Conservation (phyloP, 2,797 vertebrate species). For the Cichlasoma orientale region DNA sequence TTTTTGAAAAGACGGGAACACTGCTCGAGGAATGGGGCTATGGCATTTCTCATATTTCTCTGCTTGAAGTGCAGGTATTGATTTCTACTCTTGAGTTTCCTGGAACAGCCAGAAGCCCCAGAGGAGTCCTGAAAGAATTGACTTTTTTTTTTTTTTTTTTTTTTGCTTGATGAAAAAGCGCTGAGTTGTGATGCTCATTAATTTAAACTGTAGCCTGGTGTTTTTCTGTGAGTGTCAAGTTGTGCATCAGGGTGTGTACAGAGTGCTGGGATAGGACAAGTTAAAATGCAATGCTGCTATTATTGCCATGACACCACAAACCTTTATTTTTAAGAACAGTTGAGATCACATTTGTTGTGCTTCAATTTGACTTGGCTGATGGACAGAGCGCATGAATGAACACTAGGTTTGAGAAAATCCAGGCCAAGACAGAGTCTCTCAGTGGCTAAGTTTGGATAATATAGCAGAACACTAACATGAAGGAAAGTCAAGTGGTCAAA, state of each 20-base stretch:
- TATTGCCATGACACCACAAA: neutral
- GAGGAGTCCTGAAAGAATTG: conserved; percentile 2
- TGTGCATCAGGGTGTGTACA: neutral
- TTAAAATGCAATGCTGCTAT: conserved; percentile 4
- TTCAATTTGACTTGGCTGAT: neutral
- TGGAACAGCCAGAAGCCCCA: conserved; percentile 14
- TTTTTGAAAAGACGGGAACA: neutral
- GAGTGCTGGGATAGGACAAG: neutral
- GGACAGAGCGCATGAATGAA: neutral
- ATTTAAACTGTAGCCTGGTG: neutral
- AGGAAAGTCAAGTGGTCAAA: conserved; percentile 13
- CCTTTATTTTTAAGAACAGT: neutral
- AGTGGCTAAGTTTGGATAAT: neutral
- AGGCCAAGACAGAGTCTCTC: neutral
- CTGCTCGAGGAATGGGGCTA: neutral
- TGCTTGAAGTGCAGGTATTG: conserved; percentile 28
- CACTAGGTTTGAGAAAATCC: neutral
- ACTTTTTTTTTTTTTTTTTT: neutral
- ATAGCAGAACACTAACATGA: neutral
- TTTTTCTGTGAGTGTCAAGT: conserved; percentile 2
- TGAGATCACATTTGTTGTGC: neutral
- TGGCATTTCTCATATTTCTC: conserved; percentile 19
- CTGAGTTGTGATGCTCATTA: neutral
- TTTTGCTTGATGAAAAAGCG: conserved; percentile 10
- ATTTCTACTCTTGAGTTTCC: conserved; percentile 30